Evolutionary conservation across 2,888 invertebrate species (phyloP).

Genomic region (Deilephila porcellus): DNA sequence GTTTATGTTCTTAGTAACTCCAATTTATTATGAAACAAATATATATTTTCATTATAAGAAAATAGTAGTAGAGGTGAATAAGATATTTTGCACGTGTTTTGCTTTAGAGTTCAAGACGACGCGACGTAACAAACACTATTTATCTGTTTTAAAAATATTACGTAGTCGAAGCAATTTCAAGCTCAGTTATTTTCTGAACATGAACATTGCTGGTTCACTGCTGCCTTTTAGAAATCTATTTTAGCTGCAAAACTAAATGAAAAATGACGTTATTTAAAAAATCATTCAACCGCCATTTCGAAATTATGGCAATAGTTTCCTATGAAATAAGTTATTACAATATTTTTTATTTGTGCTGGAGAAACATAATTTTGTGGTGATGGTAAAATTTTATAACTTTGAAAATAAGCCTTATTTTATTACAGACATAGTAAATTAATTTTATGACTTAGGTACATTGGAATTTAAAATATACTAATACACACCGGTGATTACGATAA

Average conservation of each 20-base stretch:
- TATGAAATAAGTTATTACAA: too few relatives aligned
- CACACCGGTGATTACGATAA: too few relatives aligned
- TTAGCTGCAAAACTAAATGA: background rate
- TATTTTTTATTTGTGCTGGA: too few relatives aligned
- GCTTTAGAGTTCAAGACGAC: background rate
- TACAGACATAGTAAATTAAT: too few relatives aligned
- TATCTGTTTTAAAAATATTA: conserved; percentile 1
- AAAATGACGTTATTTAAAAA: background rate
- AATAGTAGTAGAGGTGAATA: background rate
- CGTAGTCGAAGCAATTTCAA: conserved; percentile 3
- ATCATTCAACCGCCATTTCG: background rate
- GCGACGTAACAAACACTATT: background rate
- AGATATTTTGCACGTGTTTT: background rate
- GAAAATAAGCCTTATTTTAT: too few relatives aligned
- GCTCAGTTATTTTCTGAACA: conserved; percentile 1
- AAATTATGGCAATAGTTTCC: too few relatives aligned
- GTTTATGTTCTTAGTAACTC: background rate
- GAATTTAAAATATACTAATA: too few relatives aligned
- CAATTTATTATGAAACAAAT: background rate
- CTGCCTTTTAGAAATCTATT: background rate
- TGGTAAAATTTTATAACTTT: too few relatives aligned
- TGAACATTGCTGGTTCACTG: background rate
- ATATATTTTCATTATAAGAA: background rate
- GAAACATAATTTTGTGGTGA: too few relatives aligned
- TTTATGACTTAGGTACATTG: too few relatives aligned